Evolutionary conservation across 2,113 vertebrate species (phyloP), one percentile per base, ranked within the genome.

Genomic region (Castor canadensis): DNA sequence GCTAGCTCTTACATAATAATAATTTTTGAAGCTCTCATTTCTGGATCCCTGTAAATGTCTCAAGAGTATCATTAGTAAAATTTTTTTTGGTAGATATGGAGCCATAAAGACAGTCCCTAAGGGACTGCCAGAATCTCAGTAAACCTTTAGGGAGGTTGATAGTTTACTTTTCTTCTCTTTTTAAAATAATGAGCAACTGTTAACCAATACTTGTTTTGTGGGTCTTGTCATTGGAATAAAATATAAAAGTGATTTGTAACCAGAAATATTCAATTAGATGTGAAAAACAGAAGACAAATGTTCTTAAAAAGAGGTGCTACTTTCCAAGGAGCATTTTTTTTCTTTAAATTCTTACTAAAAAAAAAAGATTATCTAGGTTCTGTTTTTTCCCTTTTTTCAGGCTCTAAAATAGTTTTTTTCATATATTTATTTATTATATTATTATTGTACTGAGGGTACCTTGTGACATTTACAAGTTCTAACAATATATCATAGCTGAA

Each of bases 111-210:
- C 6, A 0, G 10, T n/a, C n/a, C 32, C 49, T 38, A 58, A 5
- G 45, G 12, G 15, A 40, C 52, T 52, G 28, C 17, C 9, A 3
- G 52, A 35, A 75, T 5, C 28, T 32, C 35, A 12, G 35, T 13
- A 64, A 69, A 32, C 9, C 2, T 10, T 17, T 5, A 71, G 0
- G 9, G 35, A 54, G 4, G 13, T 1, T 10, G 43, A 8, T 38
- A 45, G 6, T 20, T 52, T 83, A 2, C 32, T 16, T 38, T 95
- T 54, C 16, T 87, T 62, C n/a, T 60, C 20, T 77, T 77, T 40
- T 91, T 60, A 43, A n/a, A 87, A 26, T 71, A 69, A 64, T 2
- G 15, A 93, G 47, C 13, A 71, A 26, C 5, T 4, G 28, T 40
- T 58, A 20, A 58, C 24, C 16, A 54, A n/a, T 3, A 56, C 58